Percentiles rank a stretch among this genome's conserved stretches.
These are phyloP conservation scores for Agrypnus murinus DNA, from an alignment of 2,888 invertebrate species.

Conservation along the genomic window DNA sequence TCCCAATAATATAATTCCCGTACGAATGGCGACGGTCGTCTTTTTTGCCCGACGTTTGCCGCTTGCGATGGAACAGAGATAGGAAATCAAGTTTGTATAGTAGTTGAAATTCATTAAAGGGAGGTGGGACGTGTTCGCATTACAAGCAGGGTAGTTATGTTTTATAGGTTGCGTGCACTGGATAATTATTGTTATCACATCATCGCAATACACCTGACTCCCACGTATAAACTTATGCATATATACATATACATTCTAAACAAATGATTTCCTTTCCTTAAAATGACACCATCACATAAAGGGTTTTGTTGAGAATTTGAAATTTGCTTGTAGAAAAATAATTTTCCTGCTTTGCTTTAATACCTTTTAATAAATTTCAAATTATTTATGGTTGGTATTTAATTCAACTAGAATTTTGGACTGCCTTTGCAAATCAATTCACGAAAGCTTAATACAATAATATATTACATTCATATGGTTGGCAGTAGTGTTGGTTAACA, in stretches of 20 bases:
- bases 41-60: conserved; percentile 2
- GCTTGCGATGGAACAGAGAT: not conserved
- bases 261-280: conserved; percentile 4
- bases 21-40: not conserved
- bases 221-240: conserved; percentile 39
- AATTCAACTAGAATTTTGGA: too few species aligned
- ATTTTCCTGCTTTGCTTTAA: too few species aligned
- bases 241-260: conserved; percentile 7
- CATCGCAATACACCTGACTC: conserved; percentile 52
- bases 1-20: not conserved
- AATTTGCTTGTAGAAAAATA: too few species aligned
- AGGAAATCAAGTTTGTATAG: conserved; percentile 8
- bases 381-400: too few species aligned
- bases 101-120: conserved; percentile 26
- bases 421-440: too few species aligned
- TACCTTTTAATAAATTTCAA: too few species aligned
- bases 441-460: too few species aligned
- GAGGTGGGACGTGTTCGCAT: conserved; percentile 43
- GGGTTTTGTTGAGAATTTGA: too few species aligned
- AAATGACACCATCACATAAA: too few species aligned
- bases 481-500: too few species aligned
- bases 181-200: conserved; percentile 54
- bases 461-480: too few species aligned
- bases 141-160: conserved; percentile 45
- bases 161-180: conserved; percentile 51